A percentile compares a stretch with the other conserved stretches of the same genome.
These are phyloP conservation scores for Protobothrops flavoviridis DNA, from an alignment of 2,113 vertebrate genomes.

Conservation along the genomic window DNA sequence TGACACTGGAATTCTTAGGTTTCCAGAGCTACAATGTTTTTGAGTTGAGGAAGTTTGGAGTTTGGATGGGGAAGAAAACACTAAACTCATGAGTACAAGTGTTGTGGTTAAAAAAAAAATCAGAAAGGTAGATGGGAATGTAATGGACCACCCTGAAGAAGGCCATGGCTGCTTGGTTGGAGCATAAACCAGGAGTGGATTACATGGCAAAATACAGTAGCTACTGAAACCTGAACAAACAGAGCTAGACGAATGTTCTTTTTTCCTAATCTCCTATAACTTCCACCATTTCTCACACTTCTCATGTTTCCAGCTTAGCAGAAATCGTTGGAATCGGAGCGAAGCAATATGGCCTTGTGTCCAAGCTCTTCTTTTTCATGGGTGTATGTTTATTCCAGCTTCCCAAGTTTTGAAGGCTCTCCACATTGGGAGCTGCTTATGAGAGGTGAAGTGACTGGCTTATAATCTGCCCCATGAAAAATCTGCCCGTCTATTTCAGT, in stretches of 20 bases:
- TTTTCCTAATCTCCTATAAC: not conserved
- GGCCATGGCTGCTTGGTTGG: not conserved
- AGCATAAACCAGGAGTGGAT: not conserved
- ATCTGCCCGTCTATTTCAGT: not conserved
- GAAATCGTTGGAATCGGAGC: not conserved
- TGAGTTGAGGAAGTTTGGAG: not conserved
- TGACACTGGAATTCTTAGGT: not conserved
- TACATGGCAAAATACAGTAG: not conserved
- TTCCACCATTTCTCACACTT: not conserved
- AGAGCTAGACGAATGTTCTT: not conserved
- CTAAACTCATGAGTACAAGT: not conserved
- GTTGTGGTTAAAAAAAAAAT: not conserved
- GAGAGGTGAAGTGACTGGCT: constrained; percentile 18
- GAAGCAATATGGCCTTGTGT: fast-evolving
- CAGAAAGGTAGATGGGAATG: not conserved
- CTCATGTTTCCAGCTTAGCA: not conserved
- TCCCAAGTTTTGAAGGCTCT: constrained; percentile 8
- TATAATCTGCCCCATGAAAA: constrained; percentile 47
- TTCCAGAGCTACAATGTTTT: not conserved
- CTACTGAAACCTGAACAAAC: not conserved
- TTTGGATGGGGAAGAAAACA: not conserved
- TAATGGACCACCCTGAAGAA: too few relatives aligned
- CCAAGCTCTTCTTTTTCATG: not conserved
- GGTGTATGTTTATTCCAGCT: not conserved
- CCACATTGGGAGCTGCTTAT: fast-evolving